Evolutionary conservation across 2,113 vertebrate genomes (phyloP).

Genomic region (Chitala chitala): DNA sequence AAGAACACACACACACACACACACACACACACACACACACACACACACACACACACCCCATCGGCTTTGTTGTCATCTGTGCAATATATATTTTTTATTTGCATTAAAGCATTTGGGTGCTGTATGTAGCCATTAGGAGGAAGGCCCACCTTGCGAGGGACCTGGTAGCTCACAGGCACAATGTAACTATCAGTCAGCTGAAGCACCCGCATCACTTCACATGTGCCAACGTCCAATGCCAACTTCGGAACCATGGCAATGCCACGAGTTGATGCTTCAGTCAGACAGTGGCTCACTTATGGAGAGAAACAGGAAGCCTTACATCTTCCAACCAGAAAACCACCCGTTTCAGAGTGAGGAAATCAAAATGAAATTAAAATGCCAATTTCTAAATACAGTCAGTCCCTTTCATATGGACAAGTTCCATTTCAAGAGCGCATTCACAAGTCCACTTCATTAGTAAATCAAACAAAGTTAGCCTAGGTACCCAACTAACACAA

Average conservation of each 20-base stretch:
- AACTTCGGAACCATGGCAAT: slow-evolving; percentile 70
- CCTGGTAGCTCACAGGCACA: slow-evolving; percentile 78
- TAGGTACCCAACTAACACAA: no score
- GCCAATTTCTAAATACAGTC: no score
- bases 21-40: slow-evolving; percentile 20
- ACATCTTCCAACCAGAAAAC: no score
- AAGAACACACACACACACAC: background rate
- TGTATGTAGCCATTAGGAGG: background rate
- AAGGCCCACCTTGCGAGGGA: slow-evolving; percentile 85
- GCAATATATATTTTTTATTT: no score
- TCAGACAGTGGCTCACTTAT: slow-evolving; percentile 83
- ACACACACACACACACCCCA: slow-evolving; percentile 14
- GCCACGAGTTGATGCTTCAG: slow-evolving; percentile 66
- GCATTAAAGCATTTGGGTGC: background rate
- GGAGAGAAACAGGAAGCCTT: background rate
- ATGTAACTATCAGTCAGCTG: slow-evolving; percentile 80
- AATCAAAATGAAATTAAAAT: no score
- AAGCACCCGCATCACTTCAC: slow-evolving; percentile 81
- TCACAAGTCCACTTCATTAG: no score
- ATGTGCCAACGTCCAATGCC: slow-evolving; percentile 73
- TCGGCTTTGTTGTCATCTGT: no score
- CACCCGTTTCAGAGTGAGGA: no score
- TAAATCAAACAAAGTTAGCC: no score
- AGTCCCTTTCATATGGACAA: no score
- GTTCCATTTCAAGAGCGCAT: no score